Evolutionary conservation across 2,113 vertebrate species (phyloP).

Genomic region (Campylomormyrus tamandua): DNA sequence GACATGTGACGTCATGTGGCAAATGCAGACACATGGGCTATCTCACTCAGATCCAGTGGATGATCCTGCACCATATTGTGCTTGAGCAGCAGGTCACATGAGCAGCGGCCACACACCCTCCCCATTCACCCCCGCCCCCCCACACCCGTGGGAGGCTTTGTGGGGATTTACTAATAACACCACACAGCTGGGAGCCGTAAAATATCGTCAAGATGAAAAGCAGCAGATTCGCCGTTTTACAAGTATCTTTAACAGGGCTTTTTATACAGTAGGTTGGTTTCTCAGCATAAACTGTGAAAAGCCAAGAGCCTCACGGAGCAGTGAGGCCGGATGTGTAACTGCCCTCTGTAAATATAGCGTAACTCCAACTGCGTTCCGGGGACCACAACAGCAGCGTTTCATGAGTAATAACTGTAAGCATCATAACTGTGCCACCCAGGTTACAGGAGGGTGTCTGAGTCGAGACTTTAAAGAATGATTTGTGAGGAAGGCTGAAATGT

Average conservation of each 20-base stretch:
- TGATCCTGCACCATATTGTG: background rate
- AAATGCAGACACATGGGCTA: background rate
- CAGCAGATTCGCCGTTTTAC: conserved; percentile 29
- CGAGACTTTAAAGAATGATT: background rate
- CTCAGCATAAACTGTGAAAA: conserved; percentile 28
- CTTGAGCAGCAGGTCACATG: background rate
- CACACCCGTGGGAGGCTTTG: background rate
- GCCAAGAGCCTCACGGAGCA: background rate
- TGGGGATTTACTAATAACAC: background rate
- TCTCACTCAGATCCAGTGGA: background rate
- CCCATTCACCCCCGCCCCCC: background rate
- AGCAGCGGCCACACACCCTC: background rate
- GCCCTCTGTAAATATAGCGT: background rate
- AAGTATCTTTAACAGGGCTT: conserved; percentile 23
- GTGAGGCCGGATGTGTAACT: background rate
- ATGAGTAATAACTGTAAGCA: background rate
- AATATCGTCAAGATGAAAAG: conserved; percentile 4
- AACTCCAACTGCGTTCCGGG: background rate
- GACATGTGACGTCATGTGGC: background rate
- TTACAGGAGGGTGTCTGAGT: background rate
- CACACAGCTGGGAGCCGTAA: conserved; percentile 4
- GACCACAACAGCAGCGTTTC: background rate
- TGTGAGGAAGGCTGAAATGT: background rate
- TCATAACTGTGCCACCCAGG: background rate
- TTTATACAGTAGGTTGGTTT: conserved; percentile 24